phyloP scores from a whole-genome alignment of 2,888 invertebrate genomes.

The Dusona sp. region DNA sequence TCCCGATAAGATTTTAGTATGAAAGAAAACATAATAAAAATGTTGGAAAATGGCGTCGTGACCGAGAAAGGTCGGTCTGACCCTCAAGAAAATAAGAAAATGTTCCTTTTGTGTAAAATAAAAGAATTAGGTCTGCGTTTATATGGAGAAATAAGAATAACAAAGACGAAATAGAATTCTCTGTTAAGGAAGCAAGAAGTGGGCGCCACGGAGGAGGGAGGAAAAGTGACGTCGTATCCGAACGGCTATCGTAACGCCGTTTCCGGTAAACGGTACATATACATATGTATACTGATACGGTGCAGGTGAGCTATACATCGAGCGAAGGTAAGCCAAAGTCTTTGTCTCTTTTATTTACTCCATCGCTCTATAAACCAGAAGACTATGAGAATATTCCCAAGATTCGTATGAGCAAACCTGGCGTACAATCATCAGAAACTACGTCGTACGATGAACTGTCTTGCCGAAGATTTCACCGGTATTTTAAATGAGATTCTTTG shows the following conservation, averaged over 20 bases:
- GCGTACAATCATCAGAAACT: constrained; percentile 46
- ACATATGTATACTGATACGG: not conserved
- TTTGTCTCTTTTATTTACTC: constrained; percentile 75
- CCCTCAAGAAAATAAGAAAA: constrained; percentile 25
- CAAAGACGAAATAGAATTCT: constrained; percentile 11
- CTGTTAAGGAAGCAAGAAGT: constrained; percentile 41
- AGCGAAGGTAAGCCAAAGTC: constrained; percentile 60
- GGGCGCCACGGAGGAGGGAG: constrained; percentile 50
- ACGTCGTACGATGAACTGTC: constrained; percentile 78
- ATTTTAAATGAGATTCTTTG: constrained; percentile 29
- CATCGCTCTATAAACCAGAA: constrained; percentile 50
- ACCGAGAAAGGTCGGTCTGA: constrained; percentile 41
- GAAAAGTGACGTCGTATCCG: constrained; percentile 79
- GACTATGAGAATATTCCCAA: constrained; percentile 83
- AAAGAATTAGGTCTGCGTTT: constrained; percentile 33
- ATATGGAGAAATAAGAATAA: constrained; percentile 31
- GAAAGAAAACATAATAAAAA: not conserved
- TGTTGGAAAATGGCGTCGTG: constrained; percentile 11
- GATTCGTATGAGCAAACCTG: constrained; percentile 73
- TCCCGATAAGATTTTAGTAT: not conserved
- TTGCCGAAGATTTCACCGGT: constrained; percentile 66
- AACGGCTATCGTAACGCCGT: constrained; percentile 78
- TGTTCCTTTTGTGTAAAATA: constrained; percentile 40
- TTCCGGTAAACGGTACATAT: constrained; percentile 82
- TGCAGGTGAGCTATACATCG: not conserved